Percentiles rank a stretch among this genome's conserved stretches.
Evolutionary conservation across 2,888 invertebrate genomes (phyloP).

Genomic region (Endotricha flammealis): DNA sequence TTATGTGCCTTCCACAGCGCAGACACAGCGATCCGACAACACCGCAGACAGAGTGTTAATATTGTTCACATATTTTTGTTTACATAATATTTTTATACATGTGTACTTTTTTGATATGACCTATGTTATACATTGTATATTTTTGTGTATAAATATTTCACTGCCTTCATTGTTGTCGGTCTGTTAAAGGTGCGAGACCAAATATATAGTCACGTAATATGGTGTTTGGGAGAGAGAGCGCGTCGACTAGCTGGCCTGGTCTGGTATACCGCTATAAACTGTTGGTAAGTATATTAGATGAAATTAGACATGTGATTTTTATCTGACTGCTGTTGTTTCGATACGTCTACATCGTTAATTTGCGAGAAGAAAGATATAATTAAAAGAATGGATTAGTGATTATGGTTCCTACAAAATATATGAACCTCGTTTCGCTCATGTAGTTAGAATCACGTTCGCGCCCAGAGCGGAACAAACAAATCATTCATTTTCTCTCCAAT

Average conservation of each 20-base stretch:
- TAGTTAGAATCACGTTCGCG: too few relatives aligned
- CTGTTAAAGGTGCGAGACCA: constrained; percentile 71
- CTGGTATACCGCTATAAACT: too few relatives aligned
- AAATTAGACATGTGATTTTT: neutral
- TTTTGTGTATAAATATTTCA: constrained; percentile 52
- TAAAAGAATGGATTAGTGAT: too few relatives aligned
- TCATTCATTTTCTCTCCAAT: too few relatives aligned
- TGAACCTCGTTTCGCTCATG: too few relatives aligned
- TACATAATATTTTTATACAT: constrained; percentile 14
- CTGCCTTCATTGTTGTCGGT: constrained; percentile 60
- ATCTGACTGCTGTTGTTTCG: too few relatives aligned
- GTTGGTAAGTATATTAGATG: constrained; percentile 11
- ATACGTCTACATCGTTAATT: too few relatives aligned
- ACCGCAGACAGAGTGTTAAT: constrained; percentile 3
- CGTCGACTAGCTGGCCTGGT: too few relatives aligned
- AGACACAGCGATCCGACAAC: neutral
- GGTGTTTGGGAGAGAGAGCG: too few relatives aligned
- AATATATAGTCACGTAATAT: constrained; percentile 34
- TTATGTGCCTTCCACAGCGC: neutral
- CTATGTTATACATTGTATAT: constrained; percentile 39
- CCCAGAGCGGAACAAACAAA: too few relatives aligned
- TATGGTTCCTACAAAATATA: too few relatives aligned
- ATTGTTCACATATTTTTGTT: constrained; percentile 15
- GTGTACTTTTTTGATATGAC: constrained; percentile 32
- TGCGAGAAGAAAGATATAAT: too few relatives aligned